phyloP scores from a whole-genome alignment of 2,797 vertebrate genomes.

The Chromobotia macracanthus region DNA sequence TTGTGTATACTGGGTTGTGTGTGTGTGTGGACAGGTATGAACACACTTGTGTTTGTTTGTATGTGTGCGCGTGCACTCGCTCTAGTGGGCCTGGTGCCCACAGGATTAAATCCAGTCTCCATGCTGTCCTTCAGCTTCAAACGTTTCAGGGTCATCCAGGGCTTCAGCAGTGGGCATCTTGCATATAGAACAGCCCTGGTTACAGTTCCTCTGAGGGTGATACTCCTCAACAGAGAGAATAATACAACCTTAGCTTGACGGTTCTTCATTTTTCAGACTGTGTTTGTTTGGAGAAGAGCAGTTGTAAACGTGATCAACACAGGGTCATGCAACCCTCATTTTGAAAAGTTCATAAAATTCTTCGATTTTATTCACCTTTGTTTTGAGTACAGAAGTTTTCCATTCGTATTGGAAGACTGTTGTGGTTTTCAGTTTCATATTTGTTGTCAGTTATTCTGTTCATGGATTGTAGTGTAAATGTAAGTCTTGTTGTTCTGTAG shows the following conservation, averaged over 20 bases:
- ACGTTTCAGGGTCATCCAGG: constrained; percentile 45
- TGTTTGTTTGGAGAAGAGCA: constrained; percentile 1
- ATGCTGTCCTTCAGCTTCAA: constrained; percentile 53
- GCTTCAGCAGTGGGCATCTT: constrained; percentile 43
- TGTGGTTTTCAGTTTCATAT: too few relatives aligned
- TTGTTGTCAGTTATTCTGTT: too few relatives aligned
- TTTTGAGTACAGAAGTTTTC: background rate
- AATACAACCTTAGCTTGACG: constrained; percentile 16
- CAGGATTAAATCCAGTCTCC: constrained; percentile 33
- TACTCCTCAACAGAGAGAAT: constrained; percentile 19
- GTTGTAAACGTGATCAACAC: constrained; percentile 23
- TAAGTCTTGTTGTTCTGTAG: too few relatives aligned
- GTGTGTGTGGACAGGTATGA: constrained; percentile 5
- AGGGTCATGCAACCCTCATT: background rate
- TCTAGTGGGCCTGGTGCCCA: constrained; percentile 39
- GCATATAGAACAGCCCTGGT: constrained; percentile 46
- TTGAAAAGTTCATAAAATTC: background rate
- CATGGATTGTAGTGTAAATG: too few relatives aligned
- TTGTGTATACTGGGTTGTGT: background rate
- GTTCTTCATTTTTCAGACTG: background rate
- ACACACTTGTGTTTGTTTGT: background rate
- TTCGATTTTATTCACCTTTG: background rate
- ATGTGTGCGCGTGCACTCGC: constrained; percentile 15
- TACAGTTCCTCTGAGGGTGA: constrained; percentile 25
- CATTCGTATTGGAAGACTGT: too few relatives aligned